Evolutionary conservation across 2,888 invertebrate genomes (phyloP).

Genomic region (Psylliodes chrysocephalus): DNA sequence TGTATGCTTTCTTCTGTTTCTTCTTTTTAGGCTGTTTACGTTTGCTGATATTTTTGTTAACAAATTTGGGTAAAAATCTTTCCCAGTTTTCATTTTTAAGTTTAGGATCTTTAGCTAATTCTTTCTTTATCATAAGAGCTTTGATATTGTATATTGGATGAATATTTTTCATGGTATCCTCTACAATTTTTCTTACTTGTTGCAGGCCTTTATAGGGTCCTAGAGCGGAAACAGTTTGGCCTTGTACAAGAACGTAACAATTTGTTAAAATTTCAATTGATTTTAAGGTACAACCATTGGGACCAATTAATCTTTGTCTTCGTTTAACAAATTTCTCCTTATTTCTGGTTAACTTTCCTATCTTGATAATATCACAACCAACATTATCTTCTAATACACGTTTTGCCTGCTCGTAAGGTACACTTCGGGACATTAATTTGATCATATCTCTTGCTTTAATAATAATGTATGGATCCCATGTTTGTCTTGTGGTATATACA

Average conservation of each 20-base stretch:
- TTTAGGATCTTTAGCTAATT: conserved; percentile 92
- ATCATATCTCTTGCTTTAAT: conserved; percentile 96
- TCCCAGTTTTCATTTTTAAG: conserved; percentile 96
- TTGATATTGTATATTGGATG: conserved; percentile 99
- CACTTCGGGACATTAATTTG: conserved; percentile 93
- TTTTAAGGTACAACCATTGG: conserved; percentile 97
- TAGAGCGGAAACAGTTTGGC: conserved; percentile 96
- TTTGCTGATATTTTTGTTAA: conserved; percentile 86
- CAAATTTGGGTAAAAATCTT: conserved; percentile 93
- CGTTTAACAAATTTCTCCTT: conserved; percentile 95
- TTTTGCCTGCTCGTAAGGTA: conserved; percentile 95
- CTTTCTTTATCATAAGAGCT: conserved; percentile 96
- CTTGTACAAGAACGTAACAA: conserved; percentile 97
- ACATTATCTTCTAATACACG: conserved; percentile 89
- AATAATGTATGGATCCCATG: conserved; percentile 98
- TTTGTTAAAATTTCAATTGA: conserved; percentile 95
- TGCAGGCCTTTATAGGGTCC: conserved; percentile 93
- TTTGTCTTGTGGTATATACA: conserved; percentile 94
- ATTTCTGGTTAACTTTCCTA: conserved; percentile 88
- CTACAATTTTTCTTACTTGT: conserved; percentile 88
- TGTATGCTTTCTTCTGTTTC: conserved; percentile 91
- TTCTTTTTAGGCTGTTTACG: conserved; percentile 90
- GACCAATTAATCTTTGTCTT: conserved; percentile 93
- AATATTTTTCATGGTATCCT: conserved; percentile 98
- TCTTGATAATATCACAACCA: conserved; percentile 96